Evolutionary conservation across 1,140 invertebrate genomes (phyloP).

Genomic region (Drosophila ficusphila): DNA sequence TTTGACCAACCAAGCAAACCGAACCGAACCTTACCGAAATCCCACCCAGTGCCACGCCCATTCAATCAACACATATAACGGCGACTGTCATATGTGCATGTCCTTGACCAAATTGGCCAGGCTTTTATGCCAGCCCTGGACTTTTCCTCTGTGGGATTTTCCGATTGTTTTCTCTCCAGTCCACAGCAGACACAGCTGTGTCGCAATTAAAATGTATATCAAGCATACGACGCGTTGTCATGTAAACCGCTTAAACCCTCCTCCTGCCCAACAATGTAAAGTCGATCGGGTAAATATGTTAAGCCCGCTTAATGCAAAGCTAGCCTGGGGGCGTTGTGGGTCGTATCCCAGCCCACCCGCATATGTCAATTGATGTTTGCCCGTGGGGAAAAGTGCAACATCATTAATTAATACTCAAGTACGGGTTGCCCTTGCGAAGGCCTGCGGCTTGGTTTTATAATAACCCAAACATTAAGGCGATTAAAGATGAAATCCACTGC

Average conservation of each 20-base stretch:
- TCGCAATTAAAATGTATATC: conserved; percentile 70
- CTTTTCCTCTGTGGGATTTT: conserved; percentile 17
- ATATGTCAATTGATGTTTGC: conserved; percentile 32
- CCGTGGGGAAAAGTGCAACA: conserved; percentile 21
- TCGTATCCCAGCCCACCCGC: neutral
- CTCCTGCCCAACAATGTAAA: conserved; percentile 40
- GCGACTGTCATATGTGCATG: conserved; percentile 19
- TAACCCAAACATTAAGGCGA: conserved; percentile 37
- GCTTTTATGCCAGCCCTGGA: conserved; percentile 6
- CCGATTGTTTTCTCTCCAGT: conserved; percentile 10
- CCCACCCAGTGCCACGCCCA: conserved; percentile 34
- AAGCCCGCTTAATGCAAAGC: conserved; percentile 49
- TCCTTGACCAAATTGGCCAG: conserved; percentile 43
- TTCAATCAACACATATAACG: conserved; percentile 47
- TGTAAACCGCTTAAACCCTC: conserved; percentile 71
- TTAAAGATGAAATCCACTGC: conserved; percentile 28
- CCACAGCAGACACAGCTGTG: conserved; percentile 16
- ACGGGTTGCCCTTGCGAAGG: neutral
- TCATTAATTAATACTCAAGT: conserved; percentile 38
- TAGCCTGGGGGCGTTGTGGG: neutral
- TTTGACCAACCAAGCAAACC: conserved; percentile 38
- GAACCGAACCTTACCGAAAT: conserved; percentile 3
- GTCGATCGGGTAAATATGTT: conserved; percentile 48
- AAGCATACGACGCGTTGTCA: conserved; percentile 58
- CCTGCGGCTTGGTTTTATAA: conserved; percentile 27